A percentile compares a stretch with the other conserved stretches of the same genome.
These are phyloP conservation scores for Drosophila vallismaia DNA, from an alignment of 2,888 invertebrate genomes.

Conservation along the genomic window DNA sequence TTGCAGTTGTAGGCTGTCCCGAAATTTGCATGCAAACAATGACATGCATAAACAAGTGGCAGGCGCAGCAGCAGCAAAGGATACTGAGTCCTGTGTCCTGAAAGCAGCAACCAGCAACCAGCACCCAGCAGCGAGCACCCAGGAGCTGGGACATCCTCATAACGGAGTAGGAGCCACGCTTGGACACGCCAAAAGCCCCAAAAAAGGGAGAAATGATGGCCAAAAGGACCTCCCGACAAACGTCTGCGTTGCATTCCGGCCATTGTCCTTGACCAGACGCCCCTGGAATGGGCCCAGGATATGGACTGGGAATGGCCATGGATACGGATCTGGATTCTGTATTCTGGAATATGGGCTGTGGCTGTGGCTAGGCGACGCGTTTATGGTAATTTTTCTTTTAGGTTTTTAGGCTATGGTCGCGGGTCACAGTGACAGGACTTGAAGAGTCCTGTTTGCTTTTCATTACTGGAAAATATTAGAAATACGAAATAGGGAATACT, in stretches of 20 bases:
- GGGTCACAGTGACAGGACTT: neutral
- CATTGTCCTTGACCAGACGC: slow-evolving; percentile 41
- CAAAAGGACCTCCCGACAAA: slow-evolving; percentile 13
- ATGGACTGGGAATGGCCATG: neutral
- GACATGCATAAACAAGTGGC: slow-evolving; percentile 71
- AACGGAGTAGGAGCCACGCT: slow-evolving; percentile 45
- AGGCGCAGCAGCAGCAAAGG: slow-evolving; percentile 19
- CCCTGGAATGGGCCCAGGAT: slow-evolving; percentile 10
- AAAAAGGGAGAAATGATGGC: slow-evolving; percentile 1
- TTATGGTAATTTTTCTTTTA: neutral
- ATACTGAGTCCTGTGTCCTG: neutral
- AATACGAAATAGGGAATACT: too few relatives aligned
- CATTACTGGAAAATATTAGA: too few relatives aligned
- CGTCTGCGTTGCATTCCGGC: slow-evolving; percentile 38
- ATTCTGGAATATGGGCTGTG: neutral
- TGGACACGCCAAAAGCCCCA: slow-evolving; percentile 33
- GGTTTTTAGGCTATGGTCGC: neutral
- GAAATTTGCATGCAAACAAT: slow-evolving; percentile 77
- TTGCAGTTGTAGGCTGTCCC: slow-evolving; percentile 41
- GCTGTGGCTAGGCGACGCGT: neutral
- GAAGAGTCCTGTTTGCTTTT: too few relatives aligned
- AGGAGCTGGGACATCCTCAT: slow-evolving; percentile 34
- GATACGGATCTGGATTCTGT: neutral
- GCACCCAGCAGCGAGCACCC: slow-evolving; percentile 28
- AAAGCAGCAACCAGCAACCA: too few relatives aligned